Conservation (phyloP, 2,888 invertebrate genomes). For the Mythimna pallens region DNA sequence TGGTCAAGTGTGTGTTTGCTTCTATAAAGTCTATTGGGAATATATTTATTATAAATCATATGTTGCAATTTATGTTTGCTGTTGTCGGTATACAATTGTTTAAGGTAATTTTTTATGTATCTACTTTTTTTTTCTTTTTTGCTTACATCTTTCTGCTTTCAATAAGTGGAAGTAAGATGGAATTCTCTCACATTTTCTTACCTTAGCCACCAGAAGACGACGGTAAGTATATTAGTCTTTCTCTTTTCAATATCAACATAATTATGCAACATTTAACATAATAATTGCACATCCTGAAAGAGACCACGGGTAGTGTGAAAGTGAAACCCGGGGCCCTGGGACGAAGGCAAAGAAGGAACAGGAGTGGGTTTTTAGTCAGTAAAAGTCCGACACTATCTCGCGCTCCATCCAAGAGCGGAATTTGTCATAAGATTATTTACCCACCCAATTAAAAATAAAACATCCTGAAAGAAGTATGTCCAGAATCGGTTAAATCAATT, state of each 20-base stretch:
- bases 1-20: constrained; percentile 99
- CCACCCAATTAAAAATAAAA: too few species aligned
- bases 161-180: constrained; percentile 5
- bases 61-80: constrained; percentile 99
- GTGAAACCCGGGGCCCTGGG: too few species aligned
- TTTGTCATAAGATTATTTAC: too few species aligned
- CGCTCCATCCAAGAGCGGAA: too few species aligned
- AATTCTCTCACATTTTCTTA: background rate
- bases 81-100: constrained; percentile 99
- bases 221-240: constrained; percentile 24
- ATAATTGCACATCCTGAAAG: too few species aligned
- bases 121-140: constrained; percentile 1
- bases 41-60: constrained; percentile 99
- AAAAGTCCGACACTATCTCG: too few species aligned
- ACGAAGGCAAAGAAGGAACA: too few species aligned
- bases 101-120: constrained; percentile 93
- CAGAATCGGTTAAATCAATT: too few species aligned
- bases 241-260: background rate
- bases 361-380: too few species aligned
- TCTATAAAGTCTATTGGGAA: constrained; percentile 99
- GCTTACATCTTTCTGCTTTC: background rate
- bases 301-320: too few species aligned
- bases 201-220: constrained; percentile 16
- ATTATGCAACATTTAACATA: too few species aligned
- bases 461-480: too few species aligned